phyloP scores from a whole-genome alignment of 2,113 vertebrate genomes.

The Poeciliopsis occidentalis region DNA sequence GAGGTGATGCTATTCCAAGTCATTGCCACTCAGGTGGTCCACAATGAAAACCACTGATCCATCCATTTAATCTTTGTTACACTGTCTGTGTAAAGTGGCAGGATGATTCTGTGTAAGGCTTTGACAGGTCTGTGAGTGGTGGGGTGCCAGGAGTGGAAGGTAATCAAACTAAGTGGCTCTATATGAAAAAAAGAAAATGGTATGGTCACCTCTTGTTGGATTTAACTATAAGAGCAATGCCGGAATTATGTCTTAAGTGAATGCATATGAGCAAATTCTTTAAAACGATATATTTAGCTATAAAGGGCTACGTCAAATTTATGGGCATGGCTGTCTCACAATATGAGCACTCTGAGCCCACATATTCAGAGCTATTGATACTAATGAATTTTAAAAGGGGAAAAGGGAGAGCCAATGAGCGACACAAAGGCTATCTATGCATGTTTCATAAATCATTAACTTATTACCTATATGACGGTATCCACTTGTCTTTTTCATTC shows the following conservation, averaged over 20 bases:
- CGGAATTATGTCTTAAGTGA: conserved; percentile 37
- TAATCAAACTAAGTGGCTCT: conserved; percentile 74
- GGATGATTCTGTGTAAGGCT: conserved; percentile 24
- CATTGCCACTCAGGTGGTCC: conserved; percentile 70
- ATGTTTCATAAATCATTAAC: conserved; percentile 38
- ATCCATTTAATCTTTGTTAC: conserved; percentile 63
- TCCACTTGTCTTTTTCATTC: conserved; percentile 28
- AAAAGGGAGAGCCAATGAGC: background rate
- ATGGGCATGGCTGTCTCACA: conserved; percentile 12
- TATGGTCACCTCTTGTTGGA: conserved; percentile 51
- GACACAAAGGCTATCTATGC: conserved; percentile 2
- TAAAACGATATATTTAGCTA: conserved; percentile 25
- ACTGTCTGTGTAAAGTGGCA: conserved; percentile 39
- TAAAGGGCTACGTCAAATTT: conserved; percentile 20
- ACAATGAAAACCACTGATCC: conserved; percentile 54
- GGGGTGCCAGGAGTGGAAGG: conserved; percentile 35
- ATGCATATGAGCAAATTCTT: conserved; percentile 12
- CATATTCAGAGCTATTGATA: conserved; percentile 6
- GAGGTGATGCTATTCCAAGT: conserved; percentile 61
- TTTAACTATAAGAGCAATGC: conserved; percentile 54
- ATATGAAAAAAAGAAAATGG: conserved; percentile 65
- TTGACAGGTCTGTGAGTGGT: conserved; percentile 30
- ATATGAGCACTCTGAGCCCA: conserved; percentile 7
- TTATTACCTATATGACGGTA: conserved; percentile 30
- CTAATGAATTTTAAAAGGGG: background rate